phyloP scores from a whole-genome alignment of 2,888 invertebrate genomes.

The Lordiphosa andalusiaca region DNA sequence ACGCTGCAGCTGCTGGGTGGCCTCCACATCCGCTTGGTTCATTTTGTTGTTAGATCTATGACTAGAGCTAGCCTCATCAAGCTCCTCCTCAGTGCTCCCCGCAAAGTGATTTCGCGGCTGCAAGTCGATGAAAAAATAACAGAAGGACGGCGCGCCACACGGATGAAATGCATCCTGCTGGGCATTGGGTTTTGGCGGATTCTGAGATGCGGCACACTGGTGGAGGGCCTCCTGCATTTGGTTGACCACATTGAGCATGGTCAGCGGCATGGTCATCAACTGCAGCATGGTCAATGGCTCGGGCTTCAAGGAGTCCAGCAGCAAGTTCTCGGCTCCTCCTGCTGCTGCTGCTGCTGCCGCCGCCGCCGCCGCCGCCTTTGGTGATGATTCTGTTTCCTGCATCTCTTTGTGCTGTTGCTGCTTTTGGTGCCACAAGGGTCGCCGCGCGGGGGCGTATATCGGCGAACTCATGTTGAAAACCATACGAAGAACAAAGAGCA shows the following conservation, averaged over 20 bases:
- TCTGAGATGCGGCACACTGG: conserved; percentile 47
- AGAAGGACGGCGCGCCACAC: conserved; percentile 38
- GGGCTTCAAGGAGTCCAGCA: conserved; percentile 43
- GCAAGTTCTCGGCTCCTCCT: conserved; percentile 18
- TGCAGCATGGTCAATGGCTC: conserved; percentile 50
- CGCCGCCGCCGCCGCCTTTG: conserved; percentile 12
- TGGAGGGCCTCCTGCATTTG: conserved; percentile 47
- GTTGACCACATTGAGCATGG: conserved; percentile 45
- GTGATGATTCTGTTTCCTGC: conserved; percentile 33
- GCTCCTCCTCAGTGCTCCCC: conserved; percentile 24
- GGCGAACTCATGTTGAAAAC: conserved; percentile 58
- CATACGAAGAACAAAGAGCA: conserved; percentile 47
- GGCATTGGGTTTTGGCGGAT: conserved; percentile 22
- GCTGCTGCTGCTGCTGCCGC: conserved; percentile 6
- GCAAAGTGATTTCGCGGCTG: conserved; percentile 35
- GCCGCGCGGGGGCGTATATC: conserved; percentile 42
- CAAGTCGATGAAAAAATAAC: conserved; percentile 59
- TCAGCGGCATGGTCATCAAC: conserved; percentile 47
- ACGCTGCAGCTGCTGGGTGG: conserved; percentile 20
- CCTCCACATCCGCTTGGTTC: conserved; percentile 7
- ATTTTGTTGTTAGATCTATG: conserved; percentile 32
- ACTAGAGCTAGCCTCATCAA: conserved; percentile 27
- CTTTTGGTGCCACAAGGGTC: conserved; percentile 27
- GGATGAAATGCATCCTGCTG: conserved; percentile 34
- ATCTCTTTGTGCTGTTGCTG: conserved; percentile 9